Base-by-base conservation (phyloP, 92 coral and sea anemone species). In the Diadumene lineata region DNA sequence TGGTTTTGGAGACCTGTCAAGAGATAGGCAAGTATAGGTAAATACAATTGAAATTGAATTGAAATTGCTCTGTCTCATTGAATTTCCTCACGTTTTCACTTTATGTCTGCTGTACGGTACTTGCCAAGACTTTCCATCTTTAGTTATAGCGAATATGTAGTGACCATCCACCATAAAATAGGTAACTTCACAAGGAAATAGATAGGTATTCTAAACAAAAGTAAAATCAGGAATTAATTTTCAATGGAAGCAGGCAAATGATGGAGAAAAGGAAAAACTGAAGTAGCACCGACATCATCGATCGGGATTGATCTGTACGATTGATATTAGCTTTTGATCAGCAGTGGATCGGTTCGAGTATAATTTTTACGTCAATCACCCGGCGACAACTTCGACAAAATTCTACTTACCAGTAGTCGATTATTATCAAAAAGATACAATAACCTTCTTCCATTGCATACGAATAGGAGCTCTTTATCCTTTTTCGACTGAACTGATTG, bases 81-180 rank as follows among this genome's bases (percentile, higher is more conserved):
- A 9, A 15, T n/a, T 29, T 6, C n/a, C 75, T 53, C 55, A 70
- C 75, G 58, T 53, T 53, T 70, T 70, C n/a, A 19, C 60, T 28
- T 29, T 70, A 19, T 70, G 64, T 70, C 60, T 50, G 19, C 63
- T 53, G 56, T 51, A 8, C 7, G 64, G 46, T 17, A 26, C 60
- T 26, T 27, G 29, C 75, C 75, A 70, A 19, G 32, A 63, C 23
- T 58, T 70, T 56, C 75, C 75, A 70, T 70, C 75, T 19, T 70
- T 64, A 0, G 63, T 53, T 16, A 53, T 19, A 16, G 75, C 75
- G 16, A 58, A 44, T 11, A 50, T 29, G n/a, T 1, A 17, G 15
- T 50, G 75, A 53, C 33, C 34, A 19, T 7, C 9, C 11, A 70
- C 75, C 55, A 50, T 44, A 70, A 70, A 70, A 58, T 70, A 11